Base-by-base conservation (phyloP, 2,888 invertebrate species). In the Hermodice carunculata region DNA sequence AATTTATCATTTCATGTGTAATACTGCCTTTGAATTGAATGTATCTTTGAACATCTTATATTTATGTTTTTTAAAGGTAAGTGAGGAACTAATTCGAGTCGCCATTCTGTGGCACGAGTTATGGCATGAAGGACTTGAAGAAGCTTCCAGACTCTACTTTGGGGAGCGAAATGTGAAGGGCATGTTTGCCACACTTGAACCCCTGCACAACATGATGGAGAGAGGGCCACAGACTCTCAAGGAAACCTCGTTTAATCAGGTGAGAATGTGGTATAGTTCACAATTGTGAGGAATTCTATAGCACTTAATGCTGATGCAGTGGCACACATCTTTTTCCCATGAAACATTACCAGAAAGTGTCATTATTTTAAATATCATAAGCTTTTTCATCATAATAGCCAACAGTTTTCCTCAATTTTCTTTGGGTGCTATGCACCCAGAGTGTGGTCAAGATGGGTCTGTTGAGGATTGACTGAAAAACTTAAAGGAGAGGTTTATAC, bases 71-170 rank as follows among this genome's bases (percentile, higher is more conserved):
- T n/a, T n/a, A n/a, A n/a, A 88, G 88, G 87, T 89, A 29, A 90
- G 96, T 48, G 98, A 98, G 78, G 99, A 99, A 86, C 88, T 99
- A 53, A 98, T 99, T 64, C 89, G 98, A 60, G 97, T 98, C 0
- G 98, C 99, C 1, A 99, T 99, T 73, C 88, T 99, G 22, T 99
- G 99, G 99, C 98, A 99, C 82, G 99, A 99, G 85, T 92, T 97
- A 80, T 99, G 99, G 99, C 96, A 98, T 82, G 99, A 99, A 85
- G 98, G 97, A 0, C 87, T 99, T 24, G 88, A 88, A 74, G 86
- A 86, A 62, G 98, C 98, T 84, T 98, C 98, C 0, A 88, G 93
- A 70, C 87, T 98, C 11, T 99, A 96, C 86, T 99, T 98, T 85
- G 97, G 96, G 2, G 99, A 99, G 85, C 90, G 79, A 4, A 97